These are phyloP conservation scores for Phaonia tiefii DNA, from an alignment of 2,888 invertebrate species.

Conservation along the genomic window DNA sequence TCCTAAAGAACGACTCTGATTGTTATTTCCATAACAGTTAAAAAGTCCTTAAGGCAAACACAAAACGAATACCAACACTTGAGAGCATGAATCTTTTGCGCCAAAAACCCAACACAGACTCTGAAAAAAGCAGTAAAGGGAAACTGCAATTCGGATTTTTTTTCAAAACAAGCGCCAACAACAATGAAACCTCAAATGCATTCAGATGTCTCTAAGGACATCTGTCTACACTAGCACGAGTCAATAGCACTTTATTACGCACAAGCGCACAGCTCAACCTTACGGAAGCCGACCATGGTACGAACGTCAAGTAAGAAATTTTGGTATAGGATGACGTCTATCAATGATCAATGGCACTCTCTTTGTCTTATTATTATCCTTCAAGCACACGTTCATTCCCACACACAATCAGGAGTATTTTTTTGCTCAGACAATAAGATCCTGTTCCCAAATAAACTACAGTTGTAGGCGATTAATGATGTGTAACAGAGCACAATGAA, in stretches of 20 bases:
- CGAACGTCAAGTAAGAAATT: constrained; percentile 15
- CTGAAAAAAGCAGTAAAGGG: too few species aligned
- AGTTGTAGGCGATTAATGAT: constrained; percentile 16
- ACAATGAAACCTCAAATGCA: background rate
- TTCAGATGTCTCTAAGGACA: constrained; percentile 46
- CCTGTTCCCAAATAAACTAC: background rate
- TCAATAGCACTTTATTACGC: background rate
- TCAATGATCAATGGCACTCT: background rate
- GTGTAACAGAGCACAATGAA: background rate
- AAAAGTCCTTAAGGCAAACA: constrained; percentile 53
- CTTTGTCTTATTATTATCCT: background rate
- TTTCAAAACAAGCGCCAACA: too few species aligned
- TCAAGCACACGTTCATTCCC: background rate
- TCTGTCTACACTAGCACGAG: constrained; percentile 33
- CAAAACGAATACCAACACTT: constrained; percentile 42
- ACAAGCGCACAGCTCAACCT: background rate
- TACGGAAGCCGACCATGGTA: background rate
- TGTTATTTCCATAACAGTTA: background rate
- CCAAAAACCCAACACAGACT: constrained; percentile 33
- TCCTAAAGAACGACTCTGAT: constrained; percentile 1
- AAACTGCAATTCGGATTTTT: too few species aligned
- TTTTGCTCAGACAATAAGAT: background rate
- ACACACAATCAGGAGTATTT: background rate
- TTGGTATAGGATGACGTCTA: background rate
- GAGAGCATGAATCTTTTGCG: constrained; percentile 31